A percentile compares a stretch with the other conserved stretches of the same genome.
phyloP scores from a whole-genome alignment of 1,140 invertebrate genomes.

The Apocrypta bakeri region DNA sequence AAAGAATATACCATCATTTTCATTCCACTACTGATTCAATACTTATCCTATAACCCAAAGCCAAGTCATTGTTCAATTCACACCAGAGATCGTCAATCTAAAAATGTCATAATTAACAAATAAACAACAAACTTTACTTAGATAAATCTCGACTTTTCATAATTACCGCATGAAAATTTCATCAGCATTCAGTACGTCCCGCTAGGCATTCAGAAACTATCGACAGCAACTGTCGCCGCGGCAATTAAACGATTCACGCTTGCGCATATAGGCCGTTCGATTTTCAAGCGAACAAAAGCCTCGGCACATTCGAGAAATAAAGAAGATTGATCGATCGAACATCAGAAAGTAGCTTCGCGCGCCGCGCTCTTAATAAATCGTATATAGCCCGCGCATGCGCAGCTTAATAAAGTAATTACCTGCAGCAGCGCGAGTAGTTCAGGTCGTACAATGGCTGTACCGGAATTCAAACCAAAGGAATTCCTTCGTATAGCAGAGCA shows the following conservation, averaged over 20 bases:
- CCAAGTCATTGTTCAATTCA: no score
- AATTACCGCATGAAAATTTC: no score
- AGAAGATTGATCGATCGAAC: conserved; percentile 34
- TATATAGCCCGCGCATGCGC: background rate
- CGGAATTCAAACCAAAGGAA: background rate
- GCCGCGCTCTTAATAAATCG: conserved; percentile 6
- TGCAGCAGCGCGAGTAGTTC: background rate
- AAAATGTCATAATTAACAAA: no score
- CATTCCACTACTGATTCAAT: no score
- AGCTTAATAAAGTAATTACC: conserved; percentile 46
- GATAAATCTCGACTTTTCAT: no score
- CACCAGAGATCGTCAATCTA: no score
- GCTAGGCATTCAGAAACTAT: background rate
- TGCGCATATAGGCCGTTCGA: background rate
- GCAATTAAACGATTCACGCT: background rate
- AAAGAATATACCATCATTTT: no score
- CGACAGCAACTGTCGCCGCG: background rate
- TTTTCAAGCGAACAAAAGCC: background rate
- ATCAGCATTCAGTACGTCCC: no score
- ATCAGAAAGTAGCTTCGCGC: background rate
- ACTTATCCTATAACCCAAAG: no score
- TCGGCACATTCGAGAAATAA: background rate
- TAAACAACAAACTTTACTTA: no score
- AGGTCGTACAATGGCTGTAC: background rate
- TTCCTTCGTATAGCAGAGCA: conserved; percentile 4